A percentile compares a stretch with the other conserved stretches of the same genome.
phyloP scores from a whole-genome alignment of 1,140 invertebrate genomes.

The Drosophila mayri region DNA sequence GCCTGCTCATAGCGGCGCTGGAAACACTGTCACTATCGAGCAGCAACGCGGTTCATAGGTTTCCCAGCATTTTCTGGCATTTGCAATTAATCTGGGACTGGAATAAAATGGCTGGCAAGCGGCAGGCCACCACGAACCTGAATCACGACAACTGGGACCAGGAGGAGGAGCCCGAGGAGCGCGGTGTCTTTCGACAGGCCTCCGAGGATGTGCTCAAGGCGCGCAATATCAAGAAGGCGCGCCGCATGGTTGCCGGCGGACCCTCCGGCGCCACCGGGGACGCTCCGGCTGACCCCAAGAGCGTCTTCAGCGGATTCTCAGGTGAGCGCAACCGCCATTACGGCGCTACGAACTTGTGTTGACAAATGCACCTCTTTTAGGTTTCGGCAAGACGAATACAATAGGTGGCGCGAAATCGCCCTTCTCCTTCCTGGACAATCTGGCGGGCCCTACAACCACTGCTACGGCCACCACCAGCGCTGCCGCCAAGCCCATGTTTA shows the following conservation, averaged over 20 bases:
- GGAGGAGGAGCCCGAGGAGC: constrained; percentile 92
- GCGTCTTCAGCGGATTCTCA: constrained; percentile 88
- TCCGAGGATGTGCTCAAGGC: constrained; percentile 89
- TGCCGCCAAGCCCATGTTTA: constrained; percentile 12
- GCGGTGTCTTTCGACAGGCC: constrained; percentile 90
- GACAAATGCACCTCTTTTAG: constrained; percentile 14
- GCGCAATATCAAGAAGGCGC: constrained; percentile 91
- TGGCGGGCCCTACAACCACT: constrained; percentile 26
- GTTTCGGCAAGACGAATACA: constrained; percentile 53
- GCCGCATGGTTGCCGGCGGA: constrained; percentile 86
- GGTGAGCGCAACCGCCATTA: constrained; percentile 78
- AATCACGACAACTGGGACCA: constrained; percentile 97
- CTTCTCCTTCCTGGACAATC: constrained; percentile 87
- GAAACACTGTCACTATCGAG: neutral
- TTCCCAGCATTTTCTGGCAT: constrained; percentile 32
- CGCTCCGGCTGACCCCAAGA: constrained; percentile 85
- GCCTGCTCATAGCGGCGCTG: constrained; percentile 10
- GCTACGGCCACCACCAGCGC: neutral
- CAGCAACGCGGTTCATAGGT: constrained; percentile 25
- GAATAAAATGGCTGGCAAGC: constrained; percentile 90
- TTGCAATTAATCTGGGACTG: constrained; percentile 20
- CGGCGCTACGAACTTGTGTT: neutral
- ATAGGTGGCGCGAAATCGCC: constrained; percentile 67
- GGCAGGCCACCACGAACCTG: constrained; percentile 90
- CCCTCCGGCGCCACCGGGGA: constrained; percentile 40